Conservation (phyloP, 2,888 invertebrate species). For the Lasioglossum pauxillum region DNA sequence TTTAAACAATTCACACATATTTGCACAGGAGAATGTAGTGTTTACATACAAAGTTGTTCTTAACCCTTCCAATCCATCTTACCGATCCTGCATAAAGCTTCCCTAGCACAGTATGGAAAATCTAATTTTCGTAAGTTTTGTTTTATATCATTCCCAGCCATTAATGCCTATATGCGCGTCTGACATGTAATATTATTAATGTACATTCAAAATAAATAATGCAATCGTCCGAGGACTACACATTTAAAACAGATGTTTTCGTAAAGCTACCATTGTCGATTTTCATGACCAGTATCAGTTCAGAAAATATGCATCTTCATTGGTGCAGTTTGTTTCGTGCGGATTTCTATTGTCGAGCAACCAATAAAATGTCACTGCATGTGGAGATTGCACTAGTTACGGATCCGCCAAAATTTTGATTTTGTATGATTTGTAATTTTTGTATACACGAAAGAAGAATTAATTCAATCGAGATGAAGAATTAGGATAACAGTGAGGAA, state of each 20-base stretch:
- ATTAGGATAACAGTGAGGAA: too few relatives aligned
- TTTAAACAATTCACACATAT: constrained; percentile 49
- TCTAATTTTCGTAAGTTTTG: constrained; percentile 90
- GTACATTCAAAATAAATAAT: constrained; percentile 20
- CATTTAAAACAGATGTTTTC: constrained; percentile 3
- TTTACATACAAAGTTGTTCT: not conserved
- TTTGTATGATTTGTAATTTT: too few relatives aligned
- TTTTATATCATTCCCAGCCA: constrained; percentile 88
- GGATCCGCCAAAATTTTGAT: too few relatives aligned
- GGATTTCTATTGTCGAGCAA: not conserved
- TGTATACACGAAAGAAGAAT: too few relatives aligned
- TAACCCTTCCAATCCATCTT: constrained; percentile 65
- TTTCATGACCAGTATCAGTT: constrained; percentile 33
- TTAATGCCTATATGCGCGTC: constrained; percentile 66
- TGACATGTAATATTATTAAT: not conserved
- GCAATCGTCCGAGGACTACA: not conserved
- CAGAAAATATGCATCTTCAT: constrained; percentile 7
- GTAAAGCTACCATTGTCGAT: not conserved
- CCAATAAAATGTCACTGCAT: not conserved
- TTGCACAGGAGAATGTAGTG: not conserved
- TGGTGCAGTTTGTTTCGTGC: not conserved
- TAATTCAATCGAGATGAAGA: too few relatives aligned
- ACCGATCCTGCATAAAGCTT: constrained; percentile 92
- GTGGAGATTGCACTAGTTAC: too few relatives aligned
- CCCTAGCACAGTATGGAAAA: constrained; percentile 91